Evolutionary conservation across 2,888 invertebrate genomes (phyloP).

Genomic region (Hoplodrina ambigua): DNA sequence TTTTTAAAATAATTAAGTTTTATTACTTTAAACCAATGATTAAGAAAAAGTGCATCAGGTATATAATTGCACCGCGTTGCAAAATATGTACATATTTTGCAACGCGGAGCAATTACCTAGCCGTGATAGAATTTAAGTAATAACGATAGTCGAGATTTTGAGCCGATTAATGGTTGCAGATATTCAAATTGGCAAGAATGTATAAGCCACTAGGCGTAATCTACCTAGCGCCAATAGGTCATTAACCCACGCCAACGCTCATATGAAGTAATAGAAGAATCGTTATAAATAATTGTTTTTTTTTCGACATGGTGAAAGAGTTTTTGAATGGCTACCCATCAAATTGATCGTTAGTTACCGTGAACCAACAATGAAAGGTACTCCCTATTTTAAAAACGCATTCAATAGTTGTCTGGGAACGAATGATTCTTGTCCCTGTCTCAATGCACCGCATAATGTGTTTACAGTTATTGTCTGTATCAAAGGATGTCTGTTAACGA

Average conservation of each 20-base stretch:
- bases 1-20: no score
- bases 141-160: slow-evolving; percentile 24
- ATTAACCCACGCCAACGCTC: slow-evolving; percentile 28
- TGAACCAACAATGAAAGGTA: slow-evolving; percentile 27
- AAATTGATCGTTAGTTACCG: slow-evolving; percentile 29
- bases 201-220: slow-evolving; percentile 15
- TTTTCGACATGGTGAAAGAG: slow-evolving; percentile 33
- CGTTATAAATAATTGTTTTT: slow-evolving; percentile 31
- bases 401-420: slow-evolving; percentile 19
- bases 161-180: slow-evolving; percentile 24
- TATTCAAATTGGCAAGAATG: slow-evolving; percentile 48
- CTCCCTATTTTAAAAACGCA: slow-evolving; percentile 10
- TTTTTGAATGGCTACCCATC: slow-evolving; percentile 10
- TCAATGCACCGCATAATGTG: background rate
- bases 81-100: slow-evolving; percentile 24
- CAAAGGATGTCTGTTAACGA: no score
- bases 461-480: no score
- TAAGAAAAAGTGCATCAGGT: slow-evolving; percentile 21
- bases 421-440: background rate
- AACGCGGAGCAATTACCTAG: slow-evolving; percentile 52
- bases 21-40: background rate
- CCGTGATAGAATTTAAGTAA: slow-evolving; percentile 20
- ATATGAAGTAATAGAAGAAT: slow-evolving; percentile 34
- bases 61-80: background rate
- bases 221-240: slow-evolving; percentile 28